Conservation (phyloP, 2,888 invertebrate genomes). For the Aspidiotus destructor region DNA sequence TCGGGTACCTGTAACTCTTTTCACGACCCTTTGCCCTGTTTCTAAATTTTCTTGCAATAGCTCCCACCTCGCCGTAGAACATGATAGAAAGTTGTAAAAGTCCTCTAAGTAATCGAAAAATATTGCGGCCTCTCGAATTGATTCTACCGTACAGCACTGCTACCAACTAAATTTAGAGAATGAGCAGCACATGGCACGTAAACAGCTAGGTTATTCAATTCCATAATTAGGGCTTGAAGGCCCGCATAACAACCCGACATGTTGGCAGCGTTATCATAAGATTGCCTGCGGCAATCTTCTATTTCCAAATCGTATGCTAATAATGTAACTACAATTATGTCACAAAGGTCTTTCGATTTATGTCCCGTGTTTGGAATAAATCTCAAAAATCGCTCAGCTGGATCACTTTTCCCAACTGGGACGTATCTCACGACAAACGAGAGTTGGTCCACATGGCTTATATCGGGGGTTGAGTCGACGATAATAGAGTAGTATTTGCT, state of each 20-base stretch:
- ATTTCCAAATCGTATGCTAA: constrained; percentile 37
- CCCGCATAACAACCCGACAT: constrained; percentile 39
- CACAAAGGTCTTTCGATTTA: constrained; percentile 39
- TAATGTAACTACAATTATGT: constrained; percentile 26
- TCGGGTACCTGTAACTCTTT: too few relatives aligned
- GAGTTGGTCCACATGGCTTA: constrained; percentile 37
- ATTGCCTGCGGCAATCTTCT: constrained; percentile 38
- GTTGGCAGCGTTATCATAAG: constrained; percentile 40
- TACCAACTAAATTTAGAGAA: too few relatives aligned
- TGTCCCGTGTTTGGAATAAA: constrained; percentile 39
- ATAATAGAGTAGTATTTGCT: constrained; percentile 26
- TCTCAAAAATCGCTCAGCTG: constrained; percentile 40
- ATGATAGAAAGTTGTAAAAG: too few relatives aligned
- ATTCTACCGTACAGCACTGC: too few relatives aligned
- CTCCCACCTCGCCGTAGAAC: too few relatives aligned
- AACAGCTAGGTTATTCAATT: too few relatives aligned
- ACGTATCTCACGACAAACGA: constrained; percentile 39
- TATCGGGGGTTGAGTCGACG: constrained; percentile 30
- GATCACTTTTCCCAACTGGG: constrained; percentile 35
- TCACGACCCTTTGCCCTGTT: too few relatives aligned
- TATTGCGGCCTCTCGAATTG: too few relatives aligned
- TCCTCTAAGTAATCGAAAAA: too few relatives aligned
- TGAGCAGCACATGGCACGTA: too few relatives aligned
- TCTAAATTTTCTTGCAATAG: too few relatives aligned
- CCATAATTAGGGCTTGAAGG: constrained; percentile 37